Evolutionary conservation across 1,140 invertebrate genomes (phyloP).

Genomic region (Battus philenor): DNA sequence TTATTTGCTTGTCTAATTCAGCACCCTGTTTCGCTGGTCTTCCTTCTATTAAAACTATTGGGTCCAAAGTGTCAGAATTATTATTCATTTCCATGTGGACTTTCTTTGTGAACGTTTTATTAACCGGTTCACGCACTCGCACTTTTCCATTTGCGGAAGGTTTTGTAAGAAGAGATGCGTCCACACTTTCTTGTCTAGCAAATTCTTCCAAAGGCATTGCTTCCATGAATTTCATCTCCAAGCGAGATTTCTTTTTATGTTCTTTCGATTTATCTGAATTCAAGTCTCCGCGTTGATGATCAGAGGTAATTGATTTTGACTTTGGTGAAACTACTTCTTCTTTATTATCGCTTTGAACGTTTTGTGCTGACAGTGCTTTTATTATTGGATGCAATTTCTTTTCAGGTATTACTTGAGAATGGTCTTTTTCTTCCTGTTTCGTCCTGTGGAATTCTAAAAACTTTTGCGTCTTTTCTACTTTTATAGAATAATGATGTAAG

Average conservation of each 20-base stretch:
- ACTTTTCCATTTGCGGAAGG: too few relatives aligned
- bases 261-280: constrained; percentile 40
- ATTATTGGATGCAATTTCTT: constrained; percentile 39
- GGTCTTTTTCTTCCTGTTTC: constrained; percentile 40
- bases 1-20: constrained; percentile 61
- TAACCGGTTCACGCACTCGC: constrained; percentile 19
- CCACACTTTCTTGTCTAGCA: constrained; percentile 48
- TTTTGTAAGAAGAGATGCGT: constrained; percentile 39
- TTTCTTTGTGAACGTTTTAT: constrained; percentile 17
- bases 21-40: constrained; percentile 56
- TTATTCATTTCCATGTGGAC: constrained; percentile 7
- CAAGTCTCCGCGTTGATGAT: constrained; percentile 46
- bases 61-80: constrained; percentile 37
- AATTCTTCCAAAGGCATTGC: constrained; percentile 66
- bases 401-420: constrained; percentile 20
- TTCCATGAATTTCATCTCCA: constrained; percentile 56
- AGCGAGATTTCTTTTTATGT: constrained; percentile 40
- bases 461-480: constrained; percentile 66
- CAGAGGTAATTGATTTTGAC: constrained; percentile 23
- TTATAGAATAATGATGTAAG: constrained; percentile 50
- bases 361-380: constrained; percentile 27
- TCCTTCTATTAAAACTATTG: constrained; percentile 55
- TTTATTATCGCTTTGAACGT: constrained; percentile 21
- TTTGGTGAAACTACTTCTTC: constrained; percentile 18
- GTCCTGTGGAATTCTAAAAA: constrained; percentile 58